Percentiles rank a stretch among this genome's conserved stretches.
Conservation (phyloP, 2,888 invertebrate species). For the Eupithecia inturbata region DNA sequence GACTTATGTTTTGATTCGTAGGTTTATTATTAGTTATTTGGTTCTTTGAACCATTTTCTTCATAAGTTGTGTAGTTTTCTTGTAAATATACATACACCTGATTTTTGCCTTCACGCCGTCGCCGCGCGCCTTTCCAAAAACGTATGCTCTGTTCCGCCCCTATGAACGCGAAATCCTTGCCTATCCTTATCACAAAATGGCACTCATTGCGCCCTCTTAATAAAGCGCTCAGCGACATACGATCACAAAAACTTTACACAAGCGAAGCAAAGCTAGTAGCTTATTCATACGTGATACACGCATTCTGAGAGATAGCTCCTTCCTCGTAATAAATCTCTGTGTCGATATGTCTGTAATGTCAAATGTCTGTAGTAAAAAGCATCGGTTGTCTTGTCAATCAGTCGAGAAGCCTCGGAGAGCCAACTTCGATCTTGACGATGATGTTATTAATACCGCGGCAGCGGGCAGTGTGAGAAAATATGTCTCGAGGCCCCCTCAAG, state of each 20-base stretch:
- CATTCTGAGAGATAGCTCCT: conserved; percentile 7
- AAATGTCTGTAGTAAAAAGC: conserved; percentile 6
- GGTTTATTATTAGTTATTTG: too few species aligned
- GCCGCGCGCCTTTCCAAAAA: too few species aligned
- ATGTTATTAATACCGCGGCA: background rate
- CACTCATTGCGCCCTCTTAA: too few species aligned
- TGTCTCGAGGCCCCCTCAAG: background rate
- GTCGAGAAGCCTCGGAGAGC: background rate
- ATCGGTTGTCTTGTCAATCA: conserved; percentile 6
- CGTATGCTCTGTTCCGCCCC: too few species aligned
- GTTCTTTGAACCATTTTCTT: too few species aligned
- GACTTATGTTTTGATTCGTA: too few species aligned
- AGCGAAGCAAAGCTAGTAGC: background rate
- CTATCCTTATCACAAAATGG: too few species aligned
- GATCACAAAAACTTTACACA: background rate
- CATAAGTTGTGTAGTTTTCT: too few species aligned
- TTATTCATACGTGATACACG: background rate
- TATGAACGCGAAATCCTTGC: too few species aligned
- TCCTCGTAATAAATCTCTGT: conserved; percentile 2
- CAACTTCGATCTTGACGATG: background rate
- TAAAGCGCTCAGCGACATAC: background rate
- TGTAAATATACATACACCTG: too few species aligned
- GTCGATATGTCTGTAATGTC: background rate
- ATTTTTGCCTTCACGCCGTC: too few species aligned
- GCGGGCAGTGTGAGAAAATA: conserved; percentile 8